Base-by-base conservation (phyloP, 2,888 invertebrate genomes). In the Dioctria rufipes region DNA sequence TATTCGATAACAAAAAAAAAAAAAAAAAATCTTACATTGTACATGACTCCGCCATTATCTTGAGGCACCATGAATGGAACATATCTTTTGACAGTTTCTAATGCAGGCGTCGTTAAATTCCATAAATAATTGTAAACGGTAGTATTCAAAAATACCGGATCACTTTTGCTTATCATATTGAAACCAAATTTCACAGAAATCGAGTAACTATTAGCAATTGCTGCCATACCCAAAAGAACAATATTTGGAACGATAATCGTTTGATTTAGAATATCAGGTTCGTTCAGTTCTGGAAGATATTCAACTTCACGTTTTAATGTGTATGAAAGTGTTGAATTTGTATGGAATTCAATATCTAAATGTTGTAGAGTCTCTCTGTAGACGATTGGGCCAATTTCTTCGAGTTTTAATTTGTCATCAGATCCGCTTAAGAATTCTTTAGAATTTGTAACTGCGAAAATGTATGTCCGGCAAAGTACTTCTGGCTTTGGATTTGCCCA, bases 381-480 rank as follows among this genome's bases (percentile, higher is more conserved):
- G 1, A 84, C 63, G 9, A 85, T 83, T 0, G 95, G 95, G 1
- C 95, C 95, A 40, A 94, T 90, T 89, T 96, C 93, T 81, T 93
- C 86, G 2, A 95, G 88, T 60, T 91, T 90, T 9, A 95, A 87
- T 85, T 94, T 94, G 0, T 87, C 86, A 79, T 93, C 93, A 5
- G 90, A 86, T 0, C 94, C 93, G 25, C 88, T 87, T 80, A 94
- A 86, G 86, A 93, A 95, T 69, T 91, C 91, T 63, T 94, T 92
- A 81, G 92, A 91, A 87, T 95, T 95, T 9, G 95, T 95, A 11
- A 95, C 91, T 85, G 95, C 95, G 89, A 95, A 96, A 13, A 95
- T 89, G 85, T 93, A 93, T 0, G 92, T 91, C 81, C 92, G 91
- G 61, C 93, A 87, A 78, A 92, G 90, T 5, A 93, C 91, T 13